These are phyloP conservation scores for Motacilla tschutschensis DNA, from an alignment of 2,113 vertebrate genomes.

Conservation along the genomic window DNA sequence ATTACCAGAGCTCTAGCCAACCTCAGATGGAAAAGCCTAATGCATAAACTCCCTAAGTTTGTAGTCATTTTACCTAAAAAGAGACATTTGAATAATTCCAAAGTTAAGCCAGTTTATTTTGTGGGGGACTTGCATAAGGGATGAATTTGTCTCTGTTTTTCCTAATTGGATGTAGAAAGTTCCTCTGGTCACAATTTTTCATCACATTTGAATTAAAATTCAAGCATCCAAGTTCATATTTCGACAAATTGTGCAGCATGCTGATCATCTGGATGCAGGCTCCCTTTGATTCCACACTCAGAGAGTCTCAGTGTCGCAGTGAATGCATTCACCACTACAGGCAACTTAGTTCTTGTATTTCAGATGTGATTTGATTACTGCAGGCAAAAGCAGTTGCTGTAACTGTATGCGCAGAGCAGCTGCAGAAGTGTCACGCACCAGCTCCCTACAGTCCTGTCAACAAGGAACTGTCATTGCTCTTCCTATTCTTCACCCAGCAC, in stretches of 20 bases:
- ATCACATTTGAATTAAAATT: neutral
- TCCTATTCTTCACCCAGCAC: neutral
- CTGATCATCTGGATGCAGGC: neutral
- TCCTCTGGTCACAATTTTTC: neutral
- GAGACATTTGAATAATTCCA: neutral
- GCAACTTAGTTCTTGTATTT: slow-evolving; percentile 10
- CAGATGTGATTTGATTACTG: slow-evolving; percentile 6
- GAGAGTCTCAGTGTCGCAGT: neutral
- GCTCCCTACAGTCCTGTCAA: neutral
- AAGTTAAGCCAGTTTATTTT: neutral
- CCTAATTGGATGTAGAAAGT: neutral
- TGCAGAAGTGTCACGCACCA: neutral
- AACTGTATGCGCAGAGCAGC: neutral
- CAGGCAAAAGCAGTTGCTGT: neutral
- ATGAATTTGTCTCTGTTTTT: neutral
- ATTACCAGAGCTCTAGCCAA: neutral
- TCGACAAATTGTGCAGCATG: neutral
- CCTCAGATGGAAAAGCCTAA: neutral
- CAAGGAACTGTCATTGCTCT: neutral
- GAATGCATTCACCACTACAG: neutral
- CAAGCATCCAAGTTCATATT: neutral
- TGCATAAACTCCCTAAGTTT: neutral
- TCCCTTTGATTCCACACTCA: neutral
- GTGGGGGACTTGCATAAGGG: neutral
- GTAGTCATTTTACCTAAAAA: neutral